Base-by-base conservation (phyloP, 2,113 vertebrate species). In the Muntiacus reevesi region DNA sequence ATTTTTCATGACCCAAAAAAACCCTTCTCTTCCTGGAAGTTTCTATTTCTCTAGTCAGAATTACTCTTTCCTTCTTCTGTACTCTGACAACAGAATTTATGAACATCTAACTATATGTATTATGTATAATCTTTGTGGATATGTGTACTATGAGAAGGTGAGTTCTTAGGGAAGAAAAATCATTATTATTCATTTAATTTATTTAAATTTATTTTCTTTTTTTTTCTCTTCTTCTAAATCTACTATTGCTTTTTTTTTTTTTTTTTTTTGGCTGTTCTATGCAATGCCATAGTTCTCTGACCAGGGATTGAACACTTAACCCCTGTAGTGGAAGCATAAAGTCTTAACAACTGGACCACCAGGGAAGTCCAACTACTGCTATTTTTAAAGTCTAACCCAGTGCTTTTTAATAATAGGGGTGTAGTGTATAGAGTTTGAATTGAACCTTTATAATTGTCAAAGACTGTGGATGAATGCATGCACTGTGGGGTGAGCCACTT, bases 1-100 rank as follows among this genome's bases (percentile, higher is more conserved):
- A 82, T 79, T 95, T 91, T 92, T 89, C 78, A 95, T 95, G 85
- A 57, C 50, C 28, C 33, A 54, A 12, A 47, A 54, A 95, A 95
- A 93, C 27, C 17, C 54, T 92, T 96, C 27, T 91, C 45, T 89
- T 91, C 33, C 17, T 86, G 40, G 71, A 92, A 60, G 4, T 3
- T 21, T 74, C 6, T 82, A 30, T 74, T 86, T 16, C 33, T 94
- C 19, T 89, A 47, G 25, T 92, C 4, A 55, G 87, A 97, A 76
- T 89, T 60, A 74, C 10, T 87, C 33, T 83, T 23, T 47, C 21
- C 27, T 14, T 88, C 30, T 74, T 50, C 62, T 36, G 7, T 55
- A 33, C 2, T 89, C 25, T 88, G 55, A 93, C 9, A 54, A 16
- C 12, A 97, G 40, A 94, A 89, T 33, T 19, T 74, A 47, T 25